Percentiles rank a stretch among this genome's conserved stretches.
Conservation (phyloP, 2,797 vertebrate genomes). For the Mormyrops attenuatus region DNA sequence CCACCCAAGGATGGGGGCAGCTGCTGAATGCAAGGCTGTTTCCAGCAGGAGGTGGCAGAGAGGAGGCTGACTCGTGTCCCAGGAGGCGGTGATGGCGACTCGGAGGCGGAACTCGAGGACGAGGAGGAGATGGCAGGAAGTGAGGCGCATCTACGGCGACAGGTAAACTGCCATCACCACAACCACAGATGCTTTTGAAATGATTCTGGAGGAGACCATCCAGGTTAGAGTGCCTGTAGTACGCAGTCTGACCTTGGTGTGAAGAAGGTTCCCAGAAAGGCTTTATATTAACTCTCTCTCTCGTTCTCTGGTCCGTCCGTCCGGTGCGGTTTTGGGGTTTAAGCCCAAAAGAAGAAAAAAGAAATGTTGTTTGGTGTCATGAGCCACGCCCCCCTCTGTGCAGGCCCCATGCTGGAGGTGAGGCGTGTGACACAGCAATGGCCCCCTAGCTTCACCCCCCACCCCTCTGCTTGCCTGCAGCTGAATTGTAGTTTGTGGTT, state of each 20-base stretch:
- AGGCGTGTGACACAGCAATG: conserved; percentile 34
- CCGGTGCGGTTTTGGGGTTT: conserved; percentile 31
- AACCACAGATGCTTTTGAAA: background rate
- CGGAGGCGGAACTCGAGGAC: conserved; percentile 60
- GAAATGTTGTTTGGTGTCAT: conserved; percentile 74
- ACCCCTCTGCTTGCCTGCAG: background rate
- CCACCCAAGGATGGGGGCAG: background rate
- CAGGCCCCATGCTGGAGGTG: conserved; percentile 51
- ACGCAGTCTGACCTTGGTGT: background rate
- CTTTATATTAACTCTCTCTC: conserved; percentile 27
- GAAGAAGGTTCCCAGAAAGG: background rate
- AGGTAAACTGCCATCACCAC: conserved; percentile 43
- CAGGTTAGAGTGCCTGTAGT: background rate
- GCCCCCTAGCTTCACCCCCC: background rate
- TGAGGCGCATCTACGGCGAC: conserved; percentile 50
- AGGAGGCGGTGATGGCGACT: conserved; percentile 43
- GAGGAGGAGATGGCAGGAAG: conserved; percentile 48
- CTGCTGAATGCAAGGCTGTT: background rate
- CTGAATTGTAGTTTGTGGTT: background rate
- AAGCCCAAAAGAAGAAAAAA: conserved; percentile 74
- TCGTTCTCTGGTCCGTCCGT: conserved; percentile 29
- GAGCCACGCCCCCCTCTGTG: conserved; percentile 42
- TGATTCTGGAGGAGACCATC: background rate
- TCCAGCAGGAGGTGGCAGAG: conserved; percentile 64
- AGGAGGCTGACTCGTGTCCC: conserved; percentile 51